Percentiles rank a stretch among this genome's conserved stretches.
Conservation (phyloP, 2,797 vertebrate genomes). For the Chrosomus eos region DNA sequence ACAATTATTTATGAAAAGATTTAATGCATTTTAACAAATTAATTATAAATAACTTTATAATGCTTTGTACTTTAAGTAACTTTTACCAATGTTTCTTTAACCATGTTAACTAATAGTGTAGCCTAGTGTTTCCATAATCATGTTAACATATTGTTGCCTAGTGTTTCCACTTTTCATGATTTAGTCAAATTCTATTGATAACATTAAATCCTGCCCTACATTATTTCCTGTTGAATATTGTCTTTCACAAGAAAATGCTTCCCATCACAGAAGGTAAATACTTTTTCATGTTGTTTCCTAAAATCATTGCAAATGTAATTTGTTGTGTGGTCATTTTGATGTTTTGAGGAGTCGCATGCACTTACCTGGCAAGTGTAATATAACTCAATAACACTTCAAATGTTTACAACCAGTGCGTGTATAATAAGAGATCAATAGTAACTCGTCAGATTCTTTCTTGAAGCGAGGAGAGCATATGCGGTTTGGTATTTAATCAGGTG, state of each 20-base stretch:
- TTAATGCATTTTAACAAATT: no score
- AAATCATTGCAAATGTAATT: not conserved
- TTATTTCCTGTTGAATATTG: not conserved
- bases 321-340: not conserved
- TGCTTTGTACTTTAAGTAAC: no score
- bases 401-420: slow-evolving; percentile 12
- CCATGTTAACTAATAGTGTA: not conserved
- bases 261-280: not conserved
- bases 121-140: not conserved
- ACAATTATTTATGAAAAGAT: no score
- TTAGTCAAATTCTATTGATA: not conserved
- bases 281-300: not conserved
- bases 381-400: slow-evolving; percentile 18
- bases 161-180: not conserved
- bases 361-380: not conserved
- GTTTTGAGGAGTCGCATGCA: not conserved
- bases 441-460: slow-evolving; percentile 18
- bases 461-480: not conserved
- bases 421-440: slow-evolving; percentile 14
- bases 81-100: not conserved
- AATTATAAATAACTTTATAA: no score
- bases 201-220: not conserved
- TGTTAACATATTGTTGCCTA: not conserved
- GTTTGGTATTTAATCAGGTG: slow-evolving; percentile 16
- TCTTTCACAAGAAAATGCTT: not conserved